A percentile compares a stretch with the other conserved stretches of the same genome.
Evolutionary conservation across 2,113 vertebrate species (phyloP).

Genomic region (Phocoena phocoena): DNA sequence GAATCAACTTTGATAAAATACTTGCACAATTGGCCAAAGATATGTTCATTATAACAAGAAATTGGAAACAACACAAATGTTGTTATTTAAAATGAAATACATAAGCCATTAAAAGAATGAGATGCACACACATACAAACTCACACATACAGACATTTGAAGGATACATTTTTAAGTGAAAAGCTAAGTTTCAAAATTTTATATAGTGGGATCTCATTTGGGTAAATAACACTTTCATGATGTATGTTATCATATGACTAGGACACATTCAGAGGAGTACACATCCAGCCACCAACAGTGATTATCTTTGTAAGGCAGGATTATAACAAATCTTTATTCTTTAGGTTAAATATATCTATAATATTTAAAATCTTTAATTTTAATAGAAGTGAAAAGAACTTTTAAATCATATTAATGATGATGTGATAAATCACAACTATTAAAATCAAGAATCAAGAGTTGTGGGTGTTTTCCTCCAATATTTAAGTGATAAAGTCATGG

Average conservation of each 20-base stretch:
- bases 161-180: not conserved
- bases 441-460: not conserved
- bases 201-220: not conserved
- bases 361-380: not conserved
- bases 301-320: not conserved
- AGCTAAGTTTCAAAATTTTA: not conserved
- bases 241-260: not conserved
- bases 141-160: not conserved
- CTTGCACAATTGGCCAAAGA: not conserved
- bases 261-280: not conserved
- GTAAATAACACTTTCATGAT: not conserved
- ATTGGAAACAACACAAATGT: not conserved
- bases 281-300: not conserved
- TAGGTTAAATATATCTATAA: not conserved
- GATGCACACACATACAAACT: not conserved
- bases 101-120: not conserved
- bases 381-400: not conserved
- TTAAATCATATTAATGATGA: not conserved
- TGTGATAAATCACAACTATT: not conserved
- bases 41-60: not conserved
- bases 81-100: not conserved
- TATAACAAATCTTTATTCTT: not conserved
- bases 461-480: not conserved
- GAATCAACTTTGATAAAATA: conserved; percentile 3
- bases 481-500: not conserved